Percentiles rank a stretch among this genome's conserved stretches.
Evolutionary conservation across 2,888 invertebrate genomes (phyloP).

Genomic region (Leuctra nigra): DNA sequence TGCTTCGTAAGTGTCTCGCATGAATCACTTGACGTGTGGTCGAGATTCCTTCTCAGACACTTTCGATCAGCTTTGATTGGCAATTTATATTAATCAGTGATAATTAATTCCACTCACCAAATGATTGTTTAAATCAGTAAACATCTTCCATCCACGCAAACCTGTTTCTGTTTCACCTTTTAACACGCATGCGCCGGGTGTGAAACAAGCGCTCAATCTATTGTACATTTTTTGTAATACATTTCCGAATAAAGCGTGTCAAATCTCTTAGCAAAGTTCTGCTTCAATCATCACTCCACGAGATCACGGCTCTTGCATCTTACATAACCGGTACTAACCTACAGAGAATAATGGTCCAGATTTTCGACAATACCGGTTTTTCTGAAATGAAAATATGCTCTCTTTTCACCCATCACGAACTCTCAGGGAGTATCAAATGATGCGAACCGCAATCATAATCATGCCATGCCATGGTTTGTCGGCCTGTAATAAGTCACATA

Average conservation of each 20-base stretch:
- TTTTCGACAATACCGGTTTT: slow-evolving; percentile 4
- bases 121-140: slow-evolving; percentile 5
- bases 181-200: background rate
- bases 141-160: too few relatives aligned
- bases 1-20: too few relatives aligned
- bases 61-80: too few relatives aligned
- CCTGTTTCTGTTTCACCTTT: background rate
- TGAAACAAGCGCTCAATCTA: background rate
- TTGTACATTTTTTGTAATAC: background rate
- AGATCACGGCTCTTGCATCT: too few relatives aligned
- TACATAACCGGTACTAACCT: slow-evolving; percentile 6
- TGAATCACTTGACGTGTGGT: too few relatives aligned
- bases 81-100: too few relatives aligned
- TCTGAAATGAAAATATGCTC: background rate
- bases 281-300: too few relatives aligned
- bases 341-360: background rate
- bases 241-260: slow-evolving; percentile 4
- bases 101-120: background rate
- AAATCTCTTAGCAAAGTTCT: background rate
- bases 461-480: too few relatives aligned
- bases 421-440: background rate
- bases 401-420: background rate
- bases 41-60: too few relatives aligned
- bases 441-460: too few relatives aligned
- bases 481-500: too few relatives aligned